Evolutionary conservation across 1,140 invertebrate genomes (phyloP).

Genomic region (Drosophila kikkawai): DNA sequence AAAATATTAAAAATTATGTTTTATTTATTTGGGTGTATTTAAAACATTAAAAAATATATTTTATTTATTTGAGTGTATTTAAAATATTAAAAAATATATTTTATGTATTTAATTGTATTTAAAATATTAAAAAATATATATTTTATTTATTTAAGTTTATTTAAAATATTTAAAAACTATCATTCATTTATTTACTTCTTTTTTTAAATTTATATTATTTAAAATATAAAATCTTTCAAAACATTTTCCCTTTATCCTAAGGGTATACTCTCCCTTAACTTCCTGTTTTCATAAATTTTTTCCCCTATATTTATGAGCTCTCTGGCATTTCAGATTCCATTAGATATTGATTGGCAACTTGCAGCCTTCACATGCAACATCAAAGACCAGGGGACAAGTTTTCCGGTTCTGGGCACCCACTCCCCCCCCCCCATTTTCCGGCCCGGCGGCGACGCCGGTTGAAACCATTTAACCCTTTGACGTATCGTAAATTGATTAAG

Average conservation of each 20-base stretch:
- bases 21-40: too few relatives aligned
- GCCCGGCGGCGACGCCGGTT: conserved; percentile 11
- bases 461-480: conserved; percentile 25
- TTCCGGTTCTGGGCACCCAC: neutral
- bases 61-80: too few relatives aligned
- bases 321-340: conserved; percentile 38
- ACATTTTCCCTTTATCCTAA: neutral
- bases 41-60: too few relatives aligned
- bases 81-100: too few relatives aligned
- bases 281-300: conserved; percentile 1
- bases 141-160: too few relatives aligned
- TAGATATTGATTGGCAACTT: conserved; percentile 58
- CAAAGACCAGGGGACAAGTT: conserved; percentile 19
- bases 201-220: too few relatives aligned
- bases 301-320: neutral
- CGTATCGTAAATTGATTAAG: conserved; percentile 31
- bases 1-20: too few relatives aligned
- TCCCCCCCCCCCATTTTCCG: neutral
- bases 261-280: neutral
- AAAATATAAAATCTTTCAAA: too few relatives aligned
- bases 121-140: too few relatives aligned
- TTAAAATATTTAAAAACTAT: too few relatives aligned
- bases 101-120: too few relatives aligned
- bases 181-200: too few relatives aligned
- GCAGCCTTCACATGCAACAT: conserved; percentile 17